Evolutionary conservation across 2,888 invertebrate genomes (phyloP), one percentile per base, ranked within the genome.

Genomic region (Pachymerium ferrugineum): DNA sequence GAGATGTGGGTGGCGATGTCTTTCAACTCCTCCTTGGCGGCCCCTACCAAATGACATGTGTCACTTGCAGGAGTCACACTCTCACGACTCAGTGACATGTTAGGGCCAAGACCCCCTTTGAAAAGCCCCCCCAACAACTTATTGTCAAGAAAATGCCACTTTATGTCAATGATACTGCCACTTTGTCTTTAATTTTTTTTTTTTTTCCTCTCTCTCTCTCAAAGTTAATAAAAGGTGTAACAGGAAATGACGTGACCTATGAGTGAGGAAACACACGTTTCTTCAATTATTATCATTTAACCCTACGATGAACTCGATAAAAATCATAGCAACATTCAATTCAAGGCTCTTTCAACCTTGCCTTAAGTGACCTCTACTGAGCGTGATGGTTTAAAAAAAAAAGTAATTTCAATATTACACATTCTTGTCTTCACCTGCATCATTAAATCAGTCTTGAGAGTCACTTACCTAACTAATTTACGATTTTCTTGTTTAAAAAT

Each of bases 1-100:
- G 47, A 47, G 47, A 47, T 47, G 47, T 47, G 47, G 47, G 47
- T 47, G 47, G 47, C 47, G 47, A 47, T 47, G 47, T 47, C 47
- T 47, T 47, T 47, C 47, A 47, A 47, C 47, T 47, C 47, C 16
- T 47, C 47, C 47, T 47, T 47, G 47, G 47, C 47, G 47, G 47
- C 47, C 47, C 10, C 16, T n/a, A n/a, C 47, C 47, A 47, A 47
- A 47, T 47, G 14, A 47, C 47, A 47, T 47, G 47, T 47, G 47
- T 47, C 47, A 47, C 47, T 47, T 47, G 19, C 47, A 47, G 47
- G n/a, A 47, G 47, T 47, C 47, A 47, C 47, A 47, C 47, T 47
- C 47, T 47, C 47, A 14, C 33, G 33, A 47, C 47, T 47, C 47
- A n/a, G 47, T 47, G 47, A 16, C 47, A 47, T 47, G 47, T n/a